Evolutionary conservation across 2,888 invertebrate genomes (phyloP), one percentile per base, ranked within the genome.

Genomic region (Eristalinus aeneus): DNA sequence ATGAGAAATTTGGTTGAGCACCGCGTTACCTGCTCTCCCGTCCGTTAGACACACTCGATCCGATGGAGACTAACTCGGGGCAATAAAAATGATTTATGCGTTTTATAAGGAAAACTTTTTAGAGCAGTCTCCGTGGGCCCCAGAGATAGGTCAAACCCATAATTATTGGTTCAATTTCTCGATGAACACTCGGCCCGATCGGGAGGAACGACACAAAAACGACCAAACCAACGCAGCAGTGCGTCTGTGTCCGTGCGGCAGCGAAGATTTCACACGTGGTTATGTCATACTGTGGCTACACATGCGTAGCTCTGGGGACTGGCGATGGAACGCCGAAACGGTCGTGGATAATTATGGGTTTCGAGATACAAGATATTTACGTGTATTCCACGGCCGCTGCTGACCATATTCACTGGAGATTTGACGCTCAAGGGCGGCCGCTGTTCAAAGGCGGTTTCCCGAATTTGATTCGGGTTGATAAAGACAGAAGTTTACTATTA

Each of bases 21-120:
- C 12, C 23, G 34, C 12, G 63, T 64, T 63, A 65, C 39, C 46
- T 64, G 32, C 32, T 23, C 34, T 11, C 23, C 23, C 22, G 23
- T n/a, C 39, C 39, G 39, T 46, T 58, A 58, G 10, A 54, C n/a
- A 39, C 56, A 63, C n/a, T 11, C 68, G 64, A 60, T 60, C 31
- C 61, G 71, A 36, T 36, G 67, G 72, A n/a, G n/a, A 71, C 77
- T 34, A 71, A 78, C 86, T 86, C 61, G 65, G 53, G 86, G 86
- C 86, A 81, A 86, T 86, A 86, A 86, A 86, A 78, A 86, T 86
- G 86, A 86, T 86, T 86, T 86, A 86, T 86, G 82, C 86, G 86
- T 78, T 82, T 77, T 86, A 86, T 86, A 77, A 86, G n/a, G 82
- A 82, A 82, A 69, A 69, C 23, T 86, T 86, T 86, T 77, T 86